Evolutionary conservation across 2,888 invertebrate genomes (phyloP), one percentile per base, ranked within the genome.

Genomic region (Pristionchus arcanus): DNA sequence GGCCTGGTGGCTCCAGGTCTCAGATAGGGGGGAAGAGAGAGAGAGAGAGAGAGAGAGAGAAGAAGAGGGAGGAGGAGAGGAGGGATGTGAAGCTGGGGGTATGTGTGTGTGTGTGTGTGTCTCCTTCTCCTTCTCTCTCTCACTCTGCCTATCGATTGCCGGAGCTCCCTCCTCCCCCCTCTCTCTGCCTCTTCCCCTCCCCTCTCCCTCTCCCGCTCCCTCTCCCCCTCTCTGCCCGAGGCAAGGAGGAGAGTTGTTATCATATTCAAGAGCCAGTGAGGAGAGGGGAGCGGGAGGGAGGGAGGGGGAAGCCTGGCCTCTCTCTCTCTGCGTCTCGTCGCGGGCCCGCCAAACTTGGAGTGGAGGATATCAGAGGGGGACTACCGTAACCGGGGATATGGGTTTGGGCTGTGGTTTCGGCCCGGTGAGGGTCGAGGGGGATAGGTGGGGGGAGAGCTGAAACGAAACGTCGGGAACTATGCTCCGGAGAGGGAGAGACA

Each of bases 221-320:
- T n/a, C n/a, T 28, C 77, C 42, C 42, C 37, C 42, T 16, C 19
- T 19, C 31, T 28, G 25, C 74, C 74, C 37, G 74, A 74, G 74
- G 74, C 74, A 63, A 71, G 71, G 68, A 49, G 77, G 21, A 81
- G 81, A 81, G 81, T 81, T 81, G 81, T 81, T 81, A 81, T 81
- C 81, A 81, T 81, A 81, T 81, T 81, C 81, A 81, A 37, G 77
- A 77, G 37, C 37, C 42, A 53, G 81, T 49, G 81, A 81, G 81
- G 19, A 53, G 34, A n/a, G 84, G 11, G 55, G 55, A 28, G 31
- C 28, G 55, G 42, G 81, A 37, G 71, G 34, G 71, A 21, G 21
- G 71, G 21, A 19, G 71, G 74, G 49, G 49, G 49, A 81, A 42
- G 81, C 49, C 81, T 42, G 37, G 74, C 74, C 34, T 74, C 37